phyloP scores from a whole-genome alignment of 2,797 vertebrate species.

The Sebastes minor region DNA sequence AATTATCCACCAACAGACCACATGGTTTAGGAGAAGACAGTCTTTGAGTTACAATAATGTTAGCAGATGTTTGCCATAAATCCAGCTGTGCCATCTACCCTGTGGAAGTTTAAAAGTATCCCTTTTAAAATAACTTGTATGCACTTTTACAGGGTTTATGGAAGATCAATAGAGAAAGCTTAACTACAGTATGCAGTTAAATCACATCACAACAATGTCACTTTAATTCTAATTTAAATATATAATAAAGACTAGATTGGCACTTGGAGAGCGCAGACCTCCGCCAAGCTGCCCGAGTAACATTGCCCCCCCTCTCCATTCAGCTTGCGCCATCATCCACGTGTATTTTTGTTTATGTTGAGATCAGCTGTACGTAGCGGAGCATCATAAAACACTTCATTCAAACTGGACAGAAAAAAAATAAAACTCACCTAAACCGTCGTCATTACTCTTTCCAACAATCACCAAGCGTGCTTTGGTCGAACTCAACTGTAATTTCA shows the following conservation, averaged over 20 bases:
- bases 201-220: not conserved
- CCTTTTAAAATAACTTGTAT: not conserved
- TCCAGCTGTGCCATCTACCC: not conserved
- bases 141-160: not conserved
- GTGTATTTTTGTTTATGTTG: too few relatives aligned
- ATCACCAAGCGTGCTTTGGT: too few relatives aligned
- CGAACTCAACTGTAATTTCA: too few relatives aligned
- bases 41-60: constrained; percentile 14
- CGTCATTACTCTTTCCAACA: too few relatives aligned
- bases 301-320: too few relatives aligned
- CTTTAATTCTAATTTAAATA: not conserved
- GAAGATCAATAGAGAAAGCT: not conserved
- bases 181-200: not conserved
- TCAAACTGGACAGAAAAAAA: too few relatives aligned
- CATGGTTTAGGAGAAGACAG: constrained; percentile 25
- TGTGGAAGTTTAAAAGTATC: not conserved
- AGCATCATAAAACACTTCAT: too few relatives aligned
- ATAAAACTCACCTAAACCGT: too few relatives aligned
- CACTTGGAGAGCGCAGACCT: too few relatives aligned
- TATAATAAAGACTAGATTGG: not conserved
- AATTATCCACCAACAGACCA: constrained; percentile 20
- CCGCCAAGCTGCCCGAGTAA: too few relatives aligned
- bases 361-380: not conserved
- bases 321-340: too few relatives aligned
- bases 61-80: not conserved